Percentiles rank a stretch among this genome's conserved stretches.
Evolutionary conservation across 2,888 invertebrate species (phyloP).

Genomic region (Conus canariensis): DNA sequence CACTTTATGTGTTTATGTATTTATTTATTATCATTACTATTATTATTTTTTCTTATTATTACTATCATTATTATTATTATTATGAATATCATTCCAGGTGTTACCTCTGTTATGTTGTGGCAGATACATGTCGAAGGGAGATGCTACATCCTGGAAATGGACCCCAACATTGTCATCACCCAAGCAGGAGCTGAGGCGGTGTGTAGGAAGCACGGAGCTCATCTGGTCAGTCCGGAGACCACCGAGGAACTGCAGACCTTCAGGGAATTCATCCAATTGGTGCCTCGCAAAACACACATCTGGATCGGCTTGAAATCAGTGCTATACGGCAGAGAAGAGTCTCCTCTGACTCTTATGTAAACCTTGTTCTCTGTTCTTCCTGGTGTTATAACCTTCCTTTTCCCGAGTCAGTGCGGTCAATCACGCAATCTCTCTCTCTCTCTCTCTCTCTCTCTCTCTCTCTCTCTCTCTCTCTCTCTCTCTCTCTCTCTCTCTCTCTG

Average conservation of each 20-base stretch:
- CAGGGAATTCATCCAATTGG: neutral
- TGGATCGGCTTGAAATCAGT: too few relatives aligned
- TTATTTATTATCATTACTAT: neutral
- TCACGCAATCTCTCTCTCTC: neutral
- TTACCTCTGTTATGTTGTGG: neutral
- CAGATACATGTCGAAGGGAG: too few relatives aligned
- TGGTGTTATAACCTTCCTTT: neutral
- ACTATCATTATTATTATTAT: neutral
- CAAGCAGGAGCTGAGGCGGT: too few relatives aligned
- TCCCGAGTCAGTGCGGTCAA: slow-evolving; percentile 15
- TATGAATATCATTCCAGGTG: neutral
- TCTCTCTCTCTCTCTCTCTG: neutral
- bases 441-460: slow-evolving; percentile 34
- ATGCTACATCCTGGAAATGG: too few relatives aligned
- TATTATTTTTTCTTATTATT: neutral
- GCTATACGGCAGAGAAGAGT: too few relatives aligned
- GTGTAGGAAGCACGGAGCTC: neutral
- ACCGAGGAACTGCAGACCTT: neutral
- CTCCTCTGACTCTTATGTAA: too few relatives aligned
- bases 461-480: slow-evolving; percentile 35
- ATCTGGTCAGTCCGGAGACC: too few relatives aligned
- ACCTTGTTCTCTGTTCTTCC: neutral
- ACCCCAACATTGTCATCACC: too few relatives aligned
- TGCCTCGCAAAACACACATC: neutral
- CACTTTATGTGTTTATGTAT: too few relatives aligned